Percentiles rank a stretch among this genome's conserved stretches.
phyloP scores from a whole-genome alignment of 2,888 invertebrate genomes.

The Heliconius charithonia region DNA sequence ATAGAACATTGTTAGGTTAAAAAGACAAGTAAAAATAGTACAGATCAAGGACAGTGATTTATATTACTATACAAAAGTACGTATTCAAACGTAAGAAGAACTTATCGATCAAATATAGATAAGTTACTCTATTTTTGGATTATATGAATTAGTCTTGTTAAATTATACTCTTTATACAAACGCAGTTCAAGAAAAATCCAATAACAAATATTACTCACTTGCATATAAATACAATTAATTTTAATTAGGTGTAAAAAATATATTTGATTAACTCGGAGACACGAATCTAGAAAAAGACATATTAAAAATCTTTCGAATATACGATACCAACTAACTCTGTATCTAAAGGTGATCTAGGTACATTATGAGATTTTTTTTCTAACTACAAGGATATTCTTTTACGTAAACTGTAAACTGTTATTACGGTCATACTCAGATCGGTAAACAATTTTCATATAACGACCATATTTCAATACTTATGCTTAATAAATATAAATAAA shows the following conservation, averaged over 20 bases:
- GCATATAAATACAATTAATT: no score
- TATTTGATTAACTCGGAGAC: no score
- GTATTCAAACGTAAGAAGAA: conserved; percentile 49
- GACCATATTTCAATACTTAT: not conserved
- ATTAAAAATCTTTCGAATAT: no score
- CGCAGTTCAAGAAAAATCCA: conserved; percentile 46
- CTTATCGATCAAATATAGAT: conserved; percentile 62
- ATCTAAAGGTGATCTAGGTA: no score
- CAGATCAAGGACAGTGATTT: conserved; percentile 70
- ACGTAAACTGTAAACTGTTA: not conserved
- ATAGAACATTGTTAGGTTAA: conserved; percentile 17
- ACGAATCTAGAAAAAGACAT: no score
- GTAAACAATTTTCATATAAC: not conserved
- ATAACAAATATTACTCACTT: not conserved
- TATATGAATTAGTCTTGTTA: conserved; percentile 38
- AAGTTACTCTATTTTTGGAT: conserved; percentile 66
- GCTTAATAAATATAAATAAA: not conserved
- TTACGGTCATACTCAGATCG: not conserved
- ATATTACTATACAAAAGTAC: conserved; percentile 54
- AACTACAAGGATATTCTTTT: not conserved
- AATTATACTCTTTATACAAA: conserved; percentile 58
- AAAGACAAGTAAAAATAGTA: conserved; percentile 44
- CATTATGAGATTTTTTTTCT: no score
- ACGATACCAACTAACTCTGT: no score
- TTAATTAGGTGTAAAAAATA: no score